Evolutionary conservation across 2,113 vertebrate species (phyloP).

Genomic region (Indicator maculatus): DNA sequence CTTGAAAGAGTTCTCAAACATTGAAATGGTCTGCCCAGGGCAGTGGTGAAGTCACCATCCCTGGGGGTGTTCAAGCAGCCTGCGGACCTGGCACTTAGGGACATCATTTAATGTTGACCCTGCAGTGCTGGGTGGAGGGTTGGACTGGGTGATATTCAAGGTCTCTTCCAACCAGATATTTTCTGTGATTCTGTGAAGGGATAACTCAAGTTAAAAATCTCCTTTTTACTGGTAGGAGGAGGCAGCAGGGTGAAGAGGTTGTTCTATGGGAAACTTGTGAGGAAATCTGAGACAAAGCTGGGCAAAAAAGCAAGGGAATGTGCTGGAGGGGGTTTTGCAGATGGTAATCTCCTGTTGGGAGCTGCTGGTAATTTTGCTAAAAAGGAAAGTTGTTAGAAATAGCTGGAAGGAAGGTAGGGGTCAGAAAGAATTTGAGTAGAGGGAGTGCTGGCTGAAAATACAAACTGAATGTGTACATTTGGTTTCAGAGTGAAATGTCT

Average conservation of each 20-base stretch:
- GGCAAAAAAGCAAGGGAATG: not conserved
- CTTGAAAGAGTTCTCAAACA: no score
- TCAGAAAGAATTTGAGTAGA: not conserved
- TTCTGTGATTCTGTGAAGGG: not conserved
- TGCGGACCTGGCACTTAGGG: no score
- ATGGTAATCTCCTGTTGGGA: not conserved
- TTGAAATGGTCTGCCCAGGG: no score
- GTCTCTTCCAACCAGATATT: no score
- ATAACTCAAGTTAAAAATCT: not conserved
- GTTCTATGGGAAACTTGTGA: not conserved
- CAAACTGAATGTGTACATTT: not conserved
- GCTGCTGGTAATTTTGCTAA: not conserved
- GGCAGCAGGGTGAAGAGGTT: not conserved
- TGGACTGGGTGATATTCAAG: no score
- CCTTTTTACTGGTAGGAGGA: not conserved
- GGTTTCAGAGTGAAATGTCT: not conserved
- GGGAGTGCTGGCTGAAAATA: not conserved
- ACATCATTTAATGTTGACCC: no score
- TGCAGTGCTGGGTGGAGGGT: no score
- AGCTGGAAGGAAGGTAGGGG: not conserved
- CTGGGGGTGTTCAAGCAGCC: no score
- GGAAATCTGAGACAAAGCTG: not conserved
- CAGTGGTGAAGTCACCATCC: no score
- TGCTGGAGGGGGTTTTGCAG: not conserved
- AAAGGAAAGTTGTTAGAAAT: not conserved